Conservation (phyloP, 1,140 invertebrate species). For the Apolygus lucorum region DNA sequence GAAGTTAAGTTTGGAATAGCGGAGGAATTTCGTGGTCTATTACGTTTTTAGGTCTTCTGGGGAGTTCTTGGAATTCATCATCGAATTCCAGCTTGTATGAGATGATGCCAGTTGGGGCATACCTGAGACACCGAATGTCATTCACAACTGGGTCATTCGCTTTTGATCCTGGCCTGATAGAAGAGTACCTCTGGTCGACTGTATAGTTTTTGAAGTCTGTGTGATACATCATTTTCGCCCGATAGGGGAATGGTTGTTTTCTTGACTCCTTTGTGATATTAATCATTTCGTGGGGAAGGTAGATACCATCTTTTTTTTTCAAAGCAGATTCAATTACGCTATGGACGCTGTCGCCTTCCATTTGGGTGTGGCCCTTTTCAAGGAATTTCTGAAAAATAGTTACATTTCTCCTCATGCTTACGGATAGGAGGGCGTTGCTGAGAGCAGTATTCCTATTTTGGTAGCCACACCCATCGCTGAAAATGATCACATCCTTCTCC, state of each 20-base stretch:
- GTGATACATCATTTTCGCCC: neutral
- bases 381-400: slow-evolving; percentile 40
- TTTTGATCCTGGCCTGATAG: no score
- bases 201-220: neutral
- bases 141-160: no score
- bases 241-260: slow-evolving; percentile 15
- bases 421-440: slow-evolving; percentile 36
- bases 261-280: slow-evolving; percentile 25
- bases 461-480: slow-evolving; percentile 35
- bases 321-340: slow-evolving; percentile 33
- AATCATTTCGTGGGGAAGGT: slow-evolving; percentile 30
- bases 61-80: no score
- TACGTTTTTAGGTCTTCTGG: no score
- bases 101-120: no score
- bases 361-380: slow-evolving; percentile 40
- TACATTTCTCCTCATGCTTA: slow-evolving; percentile 33
- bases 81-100: no score
- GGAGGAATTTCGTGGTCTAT: no score
- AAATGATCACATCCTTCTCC: slow-evolving; percentile 3
- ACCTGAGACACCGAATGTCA: no score
- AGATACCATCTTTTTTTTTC: slow-evolving; percentile 32
- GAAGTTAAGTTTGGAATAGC: no score
- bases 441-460: slow-evolving; percentile 38
- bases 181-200: no score
- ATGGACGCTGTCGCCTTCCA: slow-evolving; percentile 41